Evolutionary conservation across 2,888 invertebrate species (phyloP).

Genomic region (Cerastoderma edule): DNA sequence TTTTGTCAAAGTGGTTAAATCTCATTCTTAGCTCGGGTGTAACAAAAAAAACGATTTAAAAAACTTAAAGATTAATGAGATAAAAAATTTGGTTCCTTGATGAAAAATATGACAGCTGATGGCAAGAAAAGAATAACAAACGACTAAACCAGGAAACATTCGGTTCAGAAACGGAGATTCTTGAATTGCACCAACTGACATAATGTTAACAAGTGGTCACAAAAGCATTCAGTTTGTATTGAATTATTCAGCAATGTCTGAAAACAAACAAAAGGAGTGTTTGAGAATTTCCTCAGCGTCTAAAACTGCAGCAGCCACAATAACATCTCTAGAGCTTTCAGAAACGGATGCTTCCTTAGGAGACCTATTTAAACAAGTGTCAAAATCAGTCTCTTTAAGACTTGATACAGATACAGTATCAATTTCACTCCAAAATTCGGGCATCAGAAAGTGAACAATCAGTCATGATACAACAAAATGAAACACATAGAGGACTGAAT

Average conservation of each 20-base stretch:
- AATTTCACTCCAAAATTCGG: neutral
- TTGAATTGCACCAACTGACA: constrained; percentile 41
- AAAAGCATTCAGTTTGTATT: constrained; percentile 45
- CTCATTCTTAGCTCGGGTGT: too few relatives aligned
- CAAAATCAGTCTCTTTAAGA: neutral
- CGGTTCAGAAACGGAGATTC: constrained; percentile 32
- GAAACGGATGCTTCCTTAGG: neutral
- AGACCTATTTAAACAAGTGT: neutral
- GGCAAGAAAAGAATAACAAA: constrained; percentile 32
- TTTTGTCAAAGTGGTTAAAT: too few relatives aligned
- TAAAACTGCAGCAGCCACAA: constrained; percentile 9
- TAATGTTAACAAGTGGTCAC: constrained; percentile 50
- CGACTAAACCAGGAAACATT: constrained; percentile 35
- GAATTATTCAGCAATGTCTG: constrained; percentile 40
- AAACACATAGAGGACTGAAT: constrained; percentile 16
- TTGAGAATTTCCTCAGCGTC: constrained; percentile 35
- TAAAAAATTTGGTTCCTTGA: constrained; percentile 30
- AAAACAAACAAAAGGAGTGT: constrained; percentile 42
- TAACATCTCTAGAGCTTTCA: neutral
- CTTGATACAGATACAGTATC: neutral
- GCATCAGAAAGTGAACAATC: neutral
- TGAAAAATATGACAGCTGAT: constrained; percentile 42
- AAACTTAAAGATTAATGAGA: too few relatives aligned
- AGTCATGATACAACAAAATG: neutral
- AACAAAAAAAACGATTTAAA: too few relatives aligned